Percentiles rank a stretch among this genome's conserved stretches.
phyloP scores from a whole-genome alignment of 2,888 invertebrate genomes.

The Zhuqinia jingwanae region DNA sequence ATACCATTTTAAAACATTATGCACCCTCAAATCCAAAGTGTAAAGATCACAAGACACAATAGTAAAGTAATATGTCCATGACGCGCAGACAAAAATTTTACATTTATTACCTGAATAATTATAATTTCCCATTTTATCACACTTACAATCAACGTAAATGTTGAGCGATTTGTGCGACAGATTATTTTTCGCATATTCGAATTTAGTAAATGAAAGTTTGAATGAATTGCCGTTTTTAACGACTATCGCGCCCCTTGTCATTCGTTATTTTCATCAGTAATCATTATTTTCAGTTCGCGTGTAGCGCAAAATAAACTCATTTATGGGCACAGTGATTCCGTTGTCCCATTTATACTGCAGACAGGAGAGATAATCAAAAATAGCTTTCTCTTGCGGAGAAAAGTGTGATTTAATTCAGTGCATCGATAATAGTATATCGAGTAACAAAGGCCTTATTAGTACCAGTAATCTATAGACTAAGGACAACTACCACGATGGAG shows the following conservation, averaged over 20 bases:
- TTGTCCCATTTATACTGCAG: too few relatives aligned
- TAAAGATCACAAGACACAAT: too few relatives aligned
- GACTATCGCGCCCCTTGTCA: not conserved
- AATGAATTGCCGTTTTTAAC: not conserved
- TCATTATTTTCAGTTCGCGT: too few relatives aligned
- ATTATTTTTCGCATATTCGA: not conserved
- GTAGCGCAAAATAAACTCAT: too few relatives aligned
- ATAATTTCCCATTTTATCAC: not conserved
- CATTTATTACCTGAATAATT: not conserved
- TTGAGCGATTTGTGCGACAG: not conserved
- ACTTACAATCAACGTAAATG: not conserved
- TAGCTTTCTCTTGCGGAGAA: slow-evolving; percentile 29
- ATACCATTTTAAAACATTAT: too few relatives aligned
- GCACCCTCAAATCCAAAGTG: too few relatives aligned
- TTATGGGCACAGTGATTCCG: too few relatives aligned
- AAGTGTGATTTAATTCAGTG: slow-evolving; percentile 54
- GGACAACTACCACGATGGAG: slow-evolving; percentile 67
- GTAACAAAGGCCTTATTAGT: slow-evolving; percentile 62
- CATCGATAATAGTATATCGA: slow-evolving; percentile 18
- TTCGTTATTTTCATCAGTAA: too few relatives aligned
- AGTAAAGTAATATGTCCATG: too few relatives aligned
- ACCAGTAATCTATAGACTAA: slow-evolving; percentile 20
- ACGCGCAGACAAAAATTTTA: not conserved
- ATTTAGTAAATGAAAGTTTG: not conserved
- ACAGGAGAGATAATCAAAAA: not conserved